These are phyloP conservation scores for Leptobrachium leishanense DNA, from an alignment of 2,113 vertebrate genomes.

Conservation along the genomic window DNA sequence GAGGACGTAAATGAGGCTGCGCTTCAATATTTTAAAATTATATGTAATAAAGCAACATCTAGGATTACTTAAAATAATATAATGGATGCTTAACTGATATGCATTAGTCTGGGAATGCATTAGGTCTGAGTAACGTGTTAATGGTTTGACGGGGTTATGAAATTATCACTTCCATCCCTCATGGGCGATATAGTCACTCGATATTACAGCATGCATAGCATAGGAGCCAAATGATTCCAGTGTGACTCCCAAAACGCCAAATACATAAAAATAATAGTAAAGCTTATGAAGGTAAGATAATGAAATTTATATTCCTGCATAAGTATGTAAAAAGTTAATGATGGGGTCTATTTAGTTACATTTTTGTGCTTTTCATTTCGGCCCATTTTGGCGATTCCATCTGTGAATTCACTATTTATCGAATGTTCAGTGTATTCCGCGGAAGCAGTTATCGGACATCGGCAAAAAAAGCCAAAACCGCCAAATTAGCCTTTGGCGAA, in stretches of 20 bases:
- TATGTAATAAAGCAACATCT: constrained; percentile 5
- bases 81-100: background rate
- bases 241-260: background rate
- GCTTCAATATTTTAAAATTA: background rate
- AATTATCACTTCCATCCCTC: constrained; percentile 1
- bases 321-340: too few species aligned
- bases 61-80: background rate
- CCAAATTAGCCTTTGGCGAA: too few species aligned
- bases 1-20: constrained; percentile 15
- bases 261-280: too few species aligned
- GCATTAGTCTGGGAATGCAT: background rate
- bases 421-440: too few species aligned
- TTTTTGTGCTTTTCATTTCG: too few species aligned
- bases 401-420: too few species aligned
- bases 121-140: constrained; percentile 24
- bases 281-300: too few species aligned
- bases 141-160: background rate
- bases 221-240: background rate
- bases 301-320: too few species aligned
- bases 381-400: too few species aligned
- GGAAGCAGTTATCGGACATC: too few species aligned
- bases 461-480: too few species aligned
- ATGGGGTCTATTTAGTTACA: too few species aligned
- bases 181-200: constrained; percentile 6
- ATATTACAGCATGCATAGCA: background rate